Evolutionary conservation across 2,888 invertebrate species (phyloP).

Genomic region (Melinopterus prodromus): DNA sequence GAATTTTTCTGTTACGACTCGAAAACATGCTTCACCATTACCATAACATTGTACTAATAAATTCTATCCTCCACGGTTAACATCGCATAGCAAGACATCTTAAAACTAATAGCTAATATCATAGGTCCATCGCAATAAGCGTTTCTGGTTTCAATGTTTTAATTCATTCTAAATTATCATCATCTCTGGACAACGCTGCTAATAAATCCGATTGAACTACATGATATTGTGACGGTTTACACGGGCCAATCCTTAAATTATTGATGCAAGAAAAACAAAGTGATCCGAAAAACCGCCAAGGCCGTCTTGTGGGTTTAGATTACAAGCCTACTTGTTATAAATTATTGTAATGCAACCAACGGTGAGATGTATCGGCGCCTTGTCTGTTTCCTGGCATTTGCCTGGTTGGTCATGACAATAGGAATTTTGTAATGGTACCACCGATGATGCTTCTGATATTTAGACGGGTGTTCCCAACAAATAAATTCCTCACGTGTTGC

Average conservation of each 20-base stretch:
- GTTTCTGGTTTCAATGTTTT: too few species aligned
- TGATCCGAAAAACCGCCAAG: slow-evolving; percentile 4
- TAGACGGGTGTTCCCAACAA: background rate
- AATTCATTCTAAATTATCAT: too few species aligned
- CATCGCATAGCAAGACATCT: too few species aligned
- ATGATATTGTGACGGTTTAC: background rate
- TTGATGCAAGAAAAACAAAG: background rate
- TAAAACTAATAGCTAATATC: too few species aligned
- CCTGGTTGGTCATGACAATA: background rate
- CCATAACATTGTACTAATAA: too few species aligned
- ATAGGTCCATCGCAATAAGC: too few species aligned
- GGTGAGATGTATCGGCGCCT: background rate
- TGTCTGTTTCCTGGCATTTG: background rate
- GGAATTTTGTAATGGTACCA: background rate
- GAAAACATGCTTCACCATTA: too few species aligned
- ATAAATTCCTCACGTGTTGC: background rate
- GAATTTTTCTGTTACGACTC: too few species aligned
- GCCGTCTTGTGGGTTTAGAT: background rate
- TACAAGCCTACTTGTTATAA: background rate
- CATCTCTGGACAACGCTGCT: background rate
- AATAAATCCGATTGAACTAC: background rate
- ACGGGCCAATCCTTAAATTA: background rate
- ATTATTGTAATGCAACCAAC: background rate
- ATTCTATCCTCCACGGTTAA: too few species aligned
- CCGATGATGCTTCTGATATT: background rate